Conservation (phyloP, 2,888 invertebrate genomes). For the Hypselothyrea guttata region DNA sequence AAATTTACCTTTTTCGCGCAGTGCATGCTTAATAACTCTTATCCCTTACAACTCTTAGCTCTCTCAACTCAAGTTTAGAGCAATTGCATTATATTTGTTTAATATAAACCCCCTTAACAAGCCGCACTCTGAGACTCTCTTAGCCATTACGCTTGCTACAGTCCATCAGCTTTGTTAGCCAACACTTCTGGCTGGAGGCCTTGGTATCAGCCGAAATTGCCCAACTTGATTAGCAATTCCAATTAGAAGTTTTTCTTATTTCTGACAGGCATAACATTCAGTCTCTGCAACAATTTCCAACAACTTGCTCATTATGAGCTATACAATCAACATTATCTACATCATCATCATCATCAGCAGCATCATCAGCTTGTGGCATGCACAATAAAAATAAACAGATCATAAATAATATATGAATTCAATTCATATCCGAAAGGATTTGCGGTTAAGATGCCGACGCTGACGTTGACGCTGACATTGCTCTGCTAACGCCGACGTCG, state of each 20-base stretch:
- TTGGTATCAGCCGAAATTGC: constrained; percentile 58
- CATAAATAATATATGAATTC: constrained; percentile 77
- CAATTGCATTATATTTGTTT: not conserved
- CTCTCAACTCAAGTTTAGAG: too few relatives aligned
- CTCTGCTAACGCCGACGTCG: constrained; percentile 4
- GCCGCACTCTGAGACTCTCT: too few relatives aligned
- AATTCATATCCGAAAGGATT: constrained; percentile 78
- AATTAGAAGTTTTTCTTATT: constrained; percentile 74
- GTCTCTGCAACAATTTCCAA: constrained; percentile 33
- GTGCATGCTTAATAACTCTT: too few relatives aligned
- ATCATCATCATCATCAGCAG: constrained; percentile 27
- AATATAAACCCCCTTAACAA: not conserved
- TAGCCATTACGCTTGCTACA: not conserved
- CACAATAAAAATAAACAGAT: constrained; percentile 77
- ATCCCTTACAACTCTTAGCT: too few relatives aligned
- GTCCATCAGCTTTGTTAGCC: constrained; percentile 27
- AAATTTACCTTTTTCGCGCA: too few relatives aligned
- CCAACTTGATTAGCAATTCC: constrained; percentile 76
- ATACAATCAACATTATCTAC: constrained; percentile 15
- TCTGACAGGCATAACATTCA: constrained; percentile 63
- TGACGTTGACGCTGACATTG: constrained; percentile 8
- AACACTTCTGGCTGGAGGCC: constrained; percentile 26
- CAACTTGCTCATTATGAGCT: constrained; percentile 5
- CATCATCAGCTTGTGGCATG: constrained; percentile 62
- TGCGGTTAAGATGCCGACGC: constrained; percentile 69